Conservation (phyloP, 2,113 vertebrate genomes). For the Scatophagus argus region DNA sequence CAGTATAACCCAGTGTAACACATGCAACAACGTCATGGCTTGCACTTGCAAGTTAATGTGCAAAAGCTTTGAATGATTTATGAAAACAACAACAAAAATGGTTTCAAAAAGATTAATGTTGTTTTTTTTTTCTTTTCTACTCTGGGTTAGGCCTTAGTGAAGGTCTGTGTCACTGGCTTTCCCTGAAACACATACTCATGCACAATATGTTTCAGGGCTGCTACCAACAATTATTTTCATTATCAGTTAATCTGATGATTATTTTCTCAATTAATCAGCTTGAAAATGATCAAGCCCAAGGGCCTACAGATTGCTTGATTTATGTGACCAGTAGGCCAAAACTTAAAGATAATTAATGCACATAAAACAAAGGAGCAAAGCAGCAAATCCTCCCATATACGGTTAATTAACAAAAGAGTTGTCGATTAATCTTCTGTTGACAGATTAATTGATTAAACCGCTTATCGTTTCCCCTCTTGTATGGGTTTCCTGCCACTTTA, state of each 20-base stretch:
- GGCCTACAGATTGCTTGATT: background rate
- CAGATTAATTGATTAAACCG: too few species aligned
- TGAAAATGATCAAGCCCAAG: background rate
- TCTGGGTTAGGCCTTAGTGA: background rate
- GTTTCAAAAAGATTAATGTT: background rate
- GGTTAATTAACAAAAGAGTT: background rate
- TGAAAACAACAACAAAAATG: background rate
- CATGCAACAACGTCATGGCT: background rate
- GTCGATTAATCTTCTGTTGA: background rate
- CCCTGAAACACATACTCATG: background rate
- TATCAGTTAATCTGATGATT: background rate
- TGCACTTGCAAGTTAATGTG: slow-evolving; percentile 1
- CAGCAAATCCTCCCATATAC: background rate
- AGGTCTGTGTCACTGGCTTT: background rate
- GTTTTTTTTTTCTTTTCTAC: background rate
- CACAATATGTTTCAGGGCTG: too few species aligned
- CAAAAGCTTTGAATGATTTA: slow-evolving; percentile 18
- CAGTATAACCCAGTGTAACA: background rate
- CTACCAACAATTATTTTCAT: background rate
- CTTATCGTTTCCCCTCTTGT: background rate
- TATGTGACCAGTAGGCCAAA: background rate
- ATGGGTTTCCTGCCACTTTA: background rate
- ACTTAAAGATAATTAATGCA: background rate
- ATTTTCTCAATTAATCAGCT: background rate
- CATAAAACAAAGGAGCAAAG: background rate